Conservation (phyloP, 2,888 invertebrate genomes). For the Drosophila pegasa region DNA sequence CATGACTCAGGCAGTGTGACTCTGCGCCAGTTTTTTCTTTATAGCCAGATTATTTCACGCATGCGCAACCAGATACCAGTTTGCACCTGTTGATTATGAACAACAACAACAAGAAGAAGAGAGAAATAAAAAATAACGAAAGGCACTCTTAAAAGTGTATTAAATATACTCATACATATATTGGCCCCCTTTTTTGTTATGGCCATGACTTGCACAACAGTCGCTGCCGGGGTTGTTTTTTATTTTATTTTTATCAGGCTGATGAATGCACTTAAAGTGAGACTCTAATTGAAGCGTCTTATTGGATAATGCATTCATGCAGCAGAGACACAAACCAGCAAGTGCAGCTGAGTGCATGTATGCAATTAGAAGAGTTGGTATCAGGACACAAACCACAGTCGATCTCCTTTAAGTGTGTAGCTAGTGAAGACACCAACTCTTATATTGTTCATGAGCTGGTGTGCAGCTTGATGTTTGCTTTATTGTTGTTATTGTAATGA, state of each 20-base stretch:
- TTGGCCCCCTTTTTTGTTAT: slow-evolving; percentile 18
- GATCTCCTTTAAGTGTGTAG: not conserved
- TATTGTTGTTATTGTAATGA: not conserved
- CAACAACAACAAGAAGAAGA: slow-evolving; percentile 13
- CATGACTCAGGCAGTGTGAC: slow-evolving; percentile 28
- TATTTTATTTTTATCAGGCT: not conserved
- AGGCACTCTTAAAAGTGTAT: slow-evolving; percentile 6
- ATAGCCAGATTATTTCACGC: slow-evolving; percentile 31
- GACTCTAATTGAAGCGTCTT: not conserved
- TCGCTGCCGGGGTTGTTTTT: slow-evolving; percentile 20
- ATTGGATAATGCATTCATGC: not conserved
- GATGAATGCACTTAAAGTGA: not conserved
- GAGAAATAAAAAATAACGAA: slow-evolving; percentile 9
- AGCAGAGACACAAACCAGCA: slow-evolving; percentile 6
- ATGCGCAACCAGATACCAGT: slow-evolving; percentile 62
- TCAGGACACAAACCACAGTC: not conserved
- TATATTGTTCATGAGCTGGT: not conserved
- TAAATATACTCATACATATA: slow-evolving; percentile 6
- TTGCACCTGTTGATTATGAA: slow-evolving; percentile 34
- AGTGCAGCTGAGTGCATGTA: not conserved
- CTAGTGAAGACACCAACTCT: slow-evolving; percentile 6
- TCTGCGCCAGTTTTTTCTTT: slow-evolving; percentile 32
- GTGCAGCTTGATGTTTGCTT: not conserved
- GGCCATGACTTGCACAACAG: slow-evolving; percentile 37
- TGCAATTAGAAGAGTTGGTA: not conserved